Evolutionary conservation across 2,888 invertebrate genomes (phyloP).

Genomic region (Bedellia somnulentella): DNA sequence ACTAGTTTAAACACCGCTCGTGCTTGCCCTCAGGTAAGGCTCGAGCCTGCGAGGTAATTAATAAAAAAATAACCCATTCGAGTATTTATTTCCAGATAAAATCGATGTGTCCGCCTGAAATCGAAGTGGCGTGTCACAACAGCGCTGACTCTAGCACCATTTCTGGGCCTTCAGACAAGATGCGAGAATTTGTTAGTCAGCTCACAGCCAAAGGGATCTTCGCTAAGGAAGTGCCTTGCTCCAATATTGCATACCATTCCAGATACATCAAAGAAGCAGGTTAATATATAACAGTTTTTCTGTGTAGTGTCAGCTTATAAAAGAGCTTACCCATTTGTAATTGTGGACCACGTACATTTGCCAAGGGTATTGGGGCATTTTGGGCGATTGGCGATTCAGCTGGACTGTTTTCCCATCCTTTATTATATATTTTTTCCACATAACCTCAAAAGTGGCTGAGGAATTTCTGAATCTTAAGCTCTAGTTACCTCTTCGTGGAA

Average conservation of each 20-base stretch:
- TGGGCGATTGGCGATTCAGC: neutral
- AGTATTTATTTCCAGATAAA: slow-evolving; percentile 5
- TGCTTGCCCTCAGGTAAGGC: too few relatives aligned
- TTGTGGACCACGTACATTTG: neutral
- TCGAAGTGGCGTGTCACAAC: slow-evolving; percentile 70
- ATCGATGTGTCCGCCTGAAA: slow-evolving; percentile 40
- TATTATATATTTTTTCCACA: neutral
- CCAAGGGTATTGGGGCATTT: neutral
- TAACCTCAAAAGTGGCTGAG: neutral
- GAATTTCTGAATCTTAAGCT: too few relatives aligned
- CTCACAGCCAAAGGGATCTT: slow-evolving; percentile 19
- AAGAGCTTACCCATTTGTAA: too few relatives aligned
- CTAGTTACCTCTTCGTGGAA: too few relatives aligned
- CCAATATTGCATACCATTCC: slow-evolving; percentile 82
- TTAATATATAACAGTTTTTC: slow-evolving; percentile 2
- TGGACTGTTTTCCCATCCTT: neutral
- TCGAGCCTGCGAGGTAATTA: too few relatives aligned
- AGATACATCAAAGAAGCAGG: slow-evolving; percentile 66
- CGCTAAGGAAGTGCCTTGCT: slow-evolving; percentile 41
- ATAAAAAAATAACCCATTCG: too few relatives aligned
- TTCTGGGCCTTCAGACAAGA: slow-evolving; percentile 65
- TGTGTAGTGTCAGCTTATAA: neutral
- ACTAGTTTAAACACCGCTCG: too few relatives aligned
- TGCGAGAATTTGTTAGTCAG: slow-evolving; percentile 45
- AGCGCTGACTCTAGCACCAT: too few relatives aligned